Evolutionary conservation across 2,113 vertebrate genomes (phyloP), one percentile per base, ranked within the genome.

Genomic region (Alectura lathami): DNA sequence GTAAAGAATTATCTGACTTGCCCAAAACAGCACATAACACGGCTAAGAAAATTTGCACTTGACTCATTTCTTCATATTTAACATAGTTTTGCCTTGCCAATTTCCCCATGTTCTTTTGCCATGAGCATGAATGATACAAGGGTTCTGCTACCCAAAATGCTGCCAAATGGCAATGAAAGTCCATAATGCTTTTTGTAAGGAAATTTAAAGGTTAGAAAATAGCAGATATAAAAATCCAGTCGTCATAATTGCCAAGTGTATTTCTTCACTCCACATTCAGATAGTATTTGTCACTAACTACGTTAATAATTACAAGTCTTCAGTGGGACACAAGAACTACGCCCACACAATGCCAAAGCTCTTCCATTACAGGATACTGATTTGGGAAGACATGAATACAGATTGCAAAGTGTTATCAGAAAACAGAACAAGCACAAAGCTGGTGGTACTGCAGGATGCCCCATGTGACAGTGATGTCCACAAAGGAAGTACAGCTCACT

Each of bases 181-280:
- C 17, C 0, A 4, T 42, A 69, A 87, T 40, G 30, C 11, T 77
- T 94, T 87, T 89, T 43, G 34, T 47, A 54, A 27, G 53, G 59
- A 77, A 91, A 47, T 54, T 56, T 70, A 88, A 80, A 92, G 6
- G 17, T 30, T 89, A 86, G 72, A 57, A 80, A 89, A 87, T n/a
- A 94, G 36, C 29, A 89, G 83, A 53, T 17, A 82, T 64, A 69
- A 91, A 84, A 85, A 66, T 29, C 18, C 74, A 68, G 79, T 64
- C 79, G 42, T 17, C 18, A 3, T 66, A 89, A 87, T 30, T 85
- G 87, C 75, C 86, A 91, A n/a, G 24, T 69, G 20, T 64, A 60
- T 74, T 77, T 74, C 50, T 90, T 69, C 66, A 79, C 43, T 69
- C 86, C 62, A n/a, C 53, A 17, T 50, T 70, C 48, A 73, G 81